These are phyloP conservation scores for Aplocera efformata DNA, from an alignment of 2,888 invertebrate species.

Conservation along the genomic window DNA sequence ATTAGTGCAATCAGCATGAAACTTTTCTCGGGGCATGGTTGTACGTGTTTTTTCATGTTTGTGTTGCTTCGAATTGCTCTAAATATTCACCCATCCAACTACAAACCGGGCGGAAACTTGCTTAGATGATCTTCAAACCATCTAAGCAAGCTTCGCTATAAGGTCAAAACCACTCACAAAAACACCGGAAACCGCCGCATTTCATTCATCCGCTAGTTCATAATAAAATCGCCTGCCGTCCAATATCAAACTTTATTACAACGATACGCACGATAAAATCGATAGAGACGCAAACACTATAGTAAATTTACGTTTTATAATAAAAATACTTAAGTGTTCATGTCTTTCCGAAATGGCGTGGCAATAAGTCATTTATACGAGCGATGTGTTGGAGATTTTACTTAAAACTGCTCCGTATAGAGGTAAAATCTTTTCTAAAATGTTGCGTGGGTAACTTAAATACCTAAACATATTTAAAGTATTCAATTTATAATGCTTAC, in stretches of 20 bases:
- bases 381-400: constrained; percentile 54
- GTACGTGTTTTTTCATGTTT: no score
- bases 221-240: constrained; percentile 21
- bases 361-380: constrained; percentile 58
- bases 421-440: constrained; percentile 8
- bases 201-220: background rate
- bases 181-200: constrained; percentile 5
- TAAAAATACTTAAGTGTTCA: constrained; percentile 22
- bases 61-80: no score
- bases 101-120: no score
- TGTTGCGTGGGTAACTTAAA: constrained; percentile 1
- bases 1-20: no score
- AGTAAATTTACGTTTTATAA: constrained; percentile 53
- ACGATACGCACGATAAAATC: constrained; percentile 43
- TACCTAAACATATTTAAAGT: no score
- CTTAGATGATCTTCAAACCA: no score
- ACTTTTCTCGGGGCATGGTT: no score
- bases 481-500: no score
- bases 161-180: background rate
- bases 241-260: constrained; percentile 34
- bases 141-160: no score
- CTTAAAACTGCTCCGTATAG: constrained; percentile 17
- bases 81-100: no score
- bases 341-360: constrained; percentile 44
- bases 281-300: constrained; percentile 46